These are phyloP conservation scores for Hystrix brachyura DNA, from an alignment of 2,113 vertebrate genomes.

Conservation along the genomic window DNA sequence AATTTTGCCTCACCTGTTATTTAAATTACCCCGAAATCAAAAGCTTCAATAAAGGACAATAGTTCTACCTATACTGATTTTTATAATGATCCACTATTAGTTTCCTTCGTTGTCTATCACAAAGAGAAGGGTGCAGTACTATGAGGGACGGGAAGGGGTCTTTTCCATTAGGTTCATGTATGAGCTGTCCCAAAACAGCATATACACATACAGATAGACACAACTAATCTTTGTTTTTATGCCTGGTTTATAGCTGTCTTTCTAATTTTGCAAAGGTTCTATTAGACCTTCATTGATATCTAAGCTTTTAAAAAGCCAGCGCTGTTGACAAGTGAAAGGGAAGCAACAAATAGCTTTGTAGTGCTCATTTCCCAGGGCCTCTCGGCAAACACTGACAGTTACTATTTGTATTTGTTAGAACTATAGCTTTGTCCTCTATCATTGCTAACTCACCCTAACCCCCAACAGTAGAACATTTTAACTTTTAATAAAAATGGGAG, in stretches of 20 bases:
- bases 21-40: constrained; percentile 22
- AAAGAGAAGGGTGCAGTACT: background rate
- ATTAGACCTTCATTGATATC: constrained; percentile 93
- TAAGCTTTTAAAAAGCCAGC: constrained; percentile 93
- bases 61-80: accelerated
- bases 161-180: background rate
- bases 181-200: constrained; percentile 63
- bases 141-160: background rate
- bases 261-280: constrained; percentile 94
- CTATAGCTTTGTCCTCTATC: constrained; percentile 90
- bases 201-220: constrained; percentile 6
- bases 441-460: constrained; percentile 73
- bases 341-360: constrained; percentile 94
- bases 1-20: background rate
- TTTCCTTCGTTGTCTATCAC: background rate
- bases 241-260: constrained; percentile 90
- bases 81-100: background rate
- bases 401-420: constrained; percentile 96
- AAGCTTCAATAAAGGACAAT: background rate
- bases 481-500: constrained; percentile 93
- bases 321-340: constrained; percentile 95
- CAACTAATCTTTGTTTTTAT: constrained; percentile 65
- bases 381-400: constrained; percentile 91
- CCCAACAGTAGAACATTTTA: constrained; percentile 94
- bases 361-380: constrained; percentile 89